Evolutionary conservation across 2,888 invertebrate genomes (phyloP).

Genomic region (Teleogryllus oceanicus): DNA sequence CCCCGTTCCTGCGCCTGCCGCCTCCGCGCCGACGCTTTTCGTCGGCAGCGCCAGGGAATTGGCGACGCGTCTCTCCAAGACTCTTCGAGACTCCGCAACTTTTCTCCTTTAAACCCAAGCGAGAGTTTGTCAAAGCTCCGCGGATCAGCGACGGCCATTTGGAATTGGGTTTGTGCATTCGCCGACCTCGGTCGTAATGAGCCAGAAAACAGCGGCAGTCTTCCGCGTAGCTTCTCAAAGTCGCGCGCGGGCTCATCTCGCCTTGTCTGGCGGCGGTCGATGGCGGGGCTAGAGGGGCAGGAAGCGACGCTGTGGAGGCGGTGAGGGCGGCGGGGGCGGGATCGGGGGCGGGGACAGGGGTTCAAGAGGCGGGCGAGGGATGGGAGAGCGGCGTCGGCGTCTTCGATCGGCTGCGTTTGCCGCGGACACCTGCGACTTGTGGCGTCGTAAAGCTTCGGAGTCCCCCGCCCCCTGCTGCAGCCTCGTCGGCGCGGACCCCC

Average conservation of each 20-base stretch:
- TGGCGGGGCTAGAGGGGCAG: not conserved
- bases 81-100: conserved; percentile 11
- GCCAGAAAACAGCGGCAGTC: conserved; percentile 8
- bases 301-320: not conserved
- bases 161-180: conserved; percentile 10
- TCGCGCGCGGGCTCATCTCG: not conserved
- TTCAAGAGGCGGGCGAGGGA: not conserved
- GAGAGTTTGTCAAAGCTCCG: conserved; percentile 10
- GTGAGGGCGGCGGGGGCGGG: not conserved
- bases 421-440: conserved; percentile 18
- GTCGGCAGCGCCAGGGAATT: not conserved
- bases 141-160: conserved; percentile 18
- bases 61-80: not conserved
- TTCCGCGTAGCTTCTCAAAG: not conserved
- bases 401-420: not conserved
- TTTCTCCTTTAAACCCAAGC: conserved; percentile 11
- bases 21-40: not conserved
- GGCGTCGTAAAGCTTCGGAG: not conserved
- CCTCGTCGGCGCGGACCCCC: not conserved
- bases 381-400: not conserved
- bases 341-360: not conserved
- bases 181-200: not conserved
- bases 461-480: not conserved
- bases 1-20: not conserved
- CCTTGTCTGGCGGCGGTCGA: not conserved